Base-by-base conservation (phyloP, 2,888 invertebrate genomes). In the Cactoblastis cactorum region DNA sequence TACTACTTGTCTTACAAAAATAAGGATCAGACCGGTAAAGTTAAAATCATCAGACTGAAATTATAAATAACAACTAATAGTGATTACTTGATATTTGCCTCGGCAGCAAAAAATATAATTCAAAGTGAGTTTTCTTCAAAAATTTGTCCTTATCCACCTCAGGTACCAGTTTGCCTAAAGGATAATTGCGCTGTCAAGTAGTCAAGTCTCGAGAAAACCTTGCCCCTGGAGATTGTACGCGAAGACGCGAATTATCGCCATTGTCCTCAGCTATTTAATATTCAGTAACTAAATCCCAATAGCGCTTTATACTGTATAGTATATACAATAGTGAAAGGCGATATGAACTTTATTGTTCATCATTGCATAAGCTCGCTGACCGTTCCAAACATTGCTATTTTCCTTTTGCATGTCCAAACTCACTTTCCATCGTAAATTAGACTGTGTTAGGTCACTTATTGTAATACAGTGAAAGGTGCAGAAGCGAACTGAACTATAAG, bases 361-460 rank as follows among this genome's bases (percentile, higher is more conserved):
- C 50, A 55, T 80, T 79, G 67, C 74, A 67, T 74, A 77, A 78
- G 66, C 61, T 61, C 53, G 34, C 68, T 71, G 71, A 68, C 73
- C 73, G 61, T 58, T 74, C 69, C 69, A 64, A 66, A 55, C 63
- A 65, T 65, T 53, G 62, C 57, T 59, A 59, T 69, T 69, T 69
- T 74, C 62, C 68, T 61, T 61, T 64, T 60, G 59, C 58, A 53
- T 59, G 62, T 63, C 60, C 58, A 66, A 67, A 65, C 65, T 64
- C 57, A 65, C 74, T 79, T 78, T 78, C 66, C 69, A 70, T 74
- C 69, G 65, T 68, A 70, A 72, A 74, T 74, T 72, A 71, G 67
- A 67, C 70, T 74, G 72, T 73, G 69, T 74, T 68, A 64, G 62
- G 59, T 67, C 65, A 66, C 54, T 61, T 28, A 28, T 28, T 60